phyloP scores from a whole-genome alignment of 2,888 invertebrate species.

The Melikaiella ostensackeni region DNA sequence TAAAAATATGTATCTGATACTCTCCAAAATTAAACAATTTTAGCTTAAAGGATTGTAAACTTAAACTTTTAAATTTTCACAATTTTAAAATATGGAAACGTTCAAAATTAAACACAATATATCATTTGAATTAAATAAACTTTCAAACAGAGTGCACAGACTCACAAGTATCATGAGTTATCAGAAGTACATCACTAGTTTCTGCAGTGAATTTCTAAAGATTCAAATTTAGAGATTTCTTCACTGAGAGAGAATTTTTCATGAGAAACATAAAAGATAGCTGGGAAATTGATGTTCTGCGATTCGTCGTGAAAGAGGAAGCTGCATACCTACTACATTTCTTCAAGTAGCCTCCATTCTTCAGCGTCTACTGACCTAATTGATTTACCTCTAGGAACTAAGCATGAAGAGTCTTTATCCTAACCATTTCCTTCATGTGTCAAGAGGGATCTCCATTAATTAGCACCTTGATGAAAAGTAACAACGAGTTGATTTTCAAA shows the following conservation, averaged over 20 bases:
- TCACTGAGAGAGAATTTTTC: not conserved
- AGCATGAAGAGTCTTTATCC: constrained; percentile 61
- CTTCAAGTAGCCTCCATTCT: constrained; percentile 54
- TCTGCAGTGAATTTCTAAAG: no score
- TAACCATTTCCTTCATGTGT: constrained; percentile 1
- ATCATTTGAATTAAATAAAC: no score
- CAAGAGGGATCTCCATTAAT: not conserved
- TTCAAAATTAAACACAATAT: no score
- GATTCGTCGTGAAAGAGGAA: not conserved
- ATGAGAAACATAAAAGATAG: not conserved
- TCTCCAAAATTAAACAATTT: no score
- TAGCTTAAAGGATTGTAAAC: no score
- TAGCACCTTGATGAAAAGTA: not conserved
- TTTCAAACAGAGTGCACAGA: no score
- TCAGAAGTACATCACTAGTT: not conserved
- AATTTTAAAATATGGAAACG: no score
- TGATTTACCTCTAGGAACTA: constrained; percentile 63
- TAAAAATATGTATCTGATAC: no score
- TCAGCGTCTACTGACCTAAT: constrained; percentile 60
- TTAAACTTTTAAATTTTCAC: no score
- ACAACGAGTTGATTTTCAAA: not conserved
- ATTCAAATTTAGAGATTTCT: not conserved
- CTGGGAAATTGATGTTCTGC: not conserved
- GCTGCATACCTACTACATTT: not conserved
- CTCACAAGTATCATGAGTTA: no score